These are phyloP conservation scores for Heliconius cydno DNA, from an alignment of 2,888 invertebrate genomes.

Conservation along the genomic window DNA sequence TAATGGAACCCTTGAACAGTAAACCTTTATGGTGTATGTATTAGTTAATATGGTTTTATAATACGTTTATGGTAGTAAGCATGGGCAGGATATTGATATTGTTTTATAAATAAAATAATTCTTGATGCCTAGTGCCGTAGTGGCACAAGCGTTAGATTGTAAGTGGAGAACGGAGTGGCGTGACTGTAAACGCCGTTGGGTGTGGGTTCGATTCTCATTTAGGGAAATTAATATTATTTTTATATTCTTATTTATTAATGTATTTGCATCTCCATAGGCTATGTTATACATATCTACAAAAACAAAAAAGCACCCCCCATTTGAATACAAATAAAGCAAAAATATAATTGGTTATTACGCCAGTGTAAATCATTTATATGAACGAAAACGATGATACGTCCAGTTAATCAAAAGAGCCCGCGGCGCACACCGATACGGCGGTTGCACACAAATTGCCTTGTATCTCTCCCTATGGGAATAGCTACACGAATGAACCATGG, in stretches of 20 bases:
- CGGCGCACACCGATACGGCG: constrained; percentile 22
- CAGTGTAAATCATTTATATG: constrained; percentile 24
- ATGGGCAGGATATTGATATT: not conserved
- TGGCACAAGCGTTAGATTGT: not conserved
- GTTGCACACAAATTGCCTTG: constrained; percentile 29
- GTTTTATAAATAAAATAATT: not conserved
- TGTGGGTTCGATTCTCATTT: too few species aligned
- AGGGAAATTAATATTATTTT: too few species aligned
- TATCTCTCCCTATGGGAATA: constrained; percentile 27
- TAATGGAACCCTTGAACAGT: not conserved
- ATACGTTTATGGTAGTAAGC: not conserved
- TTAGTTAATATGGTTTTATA: constrained; percentile 1
- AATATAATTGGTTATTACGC: constrained; percentile 18
- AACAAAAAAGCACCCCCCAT: not conserved
- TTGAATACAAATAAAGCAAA: constrained; percentile 10
- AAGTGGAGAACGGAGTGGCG: not conserved
- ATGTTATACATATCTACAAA: not conserved
- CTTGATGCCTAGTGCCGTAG: not conserved
- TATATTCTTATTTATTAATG: not conserved
- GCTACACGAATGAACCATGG: not conserved
- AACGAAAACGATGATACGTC: constrained; percentile 29
- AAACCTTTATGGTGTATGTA: not conserved
- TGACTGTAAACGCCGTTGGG: too few species aligned
- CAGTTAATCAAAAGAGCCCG: constrained; percentile 37
- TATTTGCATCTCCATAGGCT: not conserved